Conservation (phyloP, 2,797 vertebrate species). For the Pipistrellus kuhlii region DNA sequence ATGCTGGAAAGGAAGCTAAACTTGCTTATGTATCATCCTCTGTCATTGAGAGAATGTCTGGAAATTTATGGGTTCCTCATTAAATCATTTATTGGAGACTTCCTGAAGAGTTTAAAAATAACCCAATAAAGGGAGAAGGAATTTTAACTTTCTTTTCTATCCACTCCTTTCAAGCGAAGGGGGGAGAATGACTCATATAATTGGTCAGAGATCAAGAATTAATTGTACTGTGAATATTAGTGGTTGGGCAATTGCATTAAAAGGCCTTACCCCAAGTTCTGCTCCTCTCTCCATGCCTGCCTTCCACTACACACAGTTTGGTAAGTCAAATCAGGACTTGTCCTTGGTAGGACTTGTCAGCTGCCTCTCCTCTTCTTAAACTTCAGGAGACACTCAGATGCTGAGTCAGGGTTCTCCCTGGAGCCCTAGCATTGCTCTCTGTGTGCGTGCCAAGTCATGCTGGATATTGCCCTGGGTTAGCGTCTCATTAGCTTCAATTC, state of each 20-base stretch:
- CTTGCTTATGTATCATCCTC: neutral
- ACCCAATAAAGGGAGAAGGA: neutral
- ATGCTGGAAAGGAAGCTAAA: constrained; percentile 1
- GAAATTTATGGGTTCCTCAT: neutral
- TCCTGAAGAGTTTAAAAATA: constrained; percentile 47
- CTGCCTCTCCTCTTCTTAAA: neutral
- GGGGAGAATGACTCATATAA: neutral
- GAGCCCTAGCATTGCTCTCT: neutral
- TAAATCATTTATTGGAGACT: constrained; percentile 37
- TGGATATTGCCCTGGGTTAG: neutral
- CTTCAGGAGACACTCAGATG: neutral
- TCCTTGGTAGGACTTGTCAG: neutral
- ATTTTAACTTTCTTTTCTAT: neutral
- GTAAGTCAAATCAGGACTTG: constrained; percentile 19
- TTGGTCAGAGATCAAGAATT: neutral
- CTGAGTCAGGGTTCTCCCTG: constrained; percentile 15
- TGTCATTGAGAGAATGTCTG: constrained; percentile 19
- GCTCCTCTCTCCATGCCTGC: neutral
- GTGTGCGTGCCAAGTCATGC: neutral
- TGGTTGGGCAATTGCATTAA: neutral
- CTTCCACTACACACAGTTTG: neutral
- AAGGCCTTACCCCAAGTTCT: neutral
- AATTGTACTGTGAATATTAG: neutral
- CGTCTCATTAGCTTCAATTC: neutral
- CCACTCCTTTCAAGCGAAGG: neutral